Evolutionary conservation across 2,888 invertebrate species (phyloP).

Genomic region (Plemyria rubiginata): DNA sequence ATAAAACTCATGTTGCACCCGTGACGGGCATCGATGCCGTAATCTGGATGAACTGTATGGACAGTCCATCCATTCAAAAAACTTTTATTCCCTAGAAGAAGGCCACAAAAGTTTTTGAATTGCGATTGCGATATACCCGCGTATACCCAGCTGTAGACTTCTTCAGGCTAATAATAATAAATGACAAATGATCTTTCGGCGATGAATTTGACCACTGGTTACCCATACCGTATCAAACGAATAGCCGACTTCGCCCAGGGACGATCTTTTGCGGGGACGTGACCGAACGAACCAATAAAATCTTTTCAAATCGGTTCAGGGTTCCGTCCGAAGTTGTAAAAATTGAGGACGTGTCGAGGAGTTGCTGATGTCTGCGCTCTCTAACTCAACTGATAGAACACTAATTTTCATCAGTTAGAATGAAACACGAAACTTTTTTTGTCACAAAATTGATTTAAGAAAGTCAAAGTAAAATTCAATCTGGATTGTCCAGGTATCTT

Average conservation of each 20-base stretch:
- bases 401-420: slow-evolving; percentile 20
- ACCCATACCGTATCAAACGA: slow-evolving; percentile 66
- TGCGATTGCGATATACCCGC: too few species aligned
- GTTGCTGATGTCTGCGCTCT: slow-evolving; percentile 42
- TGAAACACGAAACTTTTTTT: slow-evolving; percentile 27
- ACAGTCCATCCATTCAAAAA: too few species aligned
- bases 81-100: too few species aligned
- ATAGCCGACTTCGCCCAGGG: slow-evolving; percentile 59
- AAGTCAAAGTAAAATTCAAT: slow-evolving; percentile 5
- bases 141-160: too few species aligned
- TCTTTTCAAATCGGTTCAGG: slow-evolving; percentile 60
- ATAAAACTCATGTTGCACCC: too few species aligned
- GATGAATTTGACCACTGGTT: slow-evolving; percentile 70
- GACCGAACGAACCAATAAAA: slow-evolving; percentile 77
- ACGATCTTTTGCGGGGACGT: slow-evolving; percentile 74
- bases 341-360: slow-evolving; percentile 67
- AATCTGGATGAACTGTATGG: too few species aligned
- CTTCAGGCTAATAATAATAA: slow-evolving; percentile 17
- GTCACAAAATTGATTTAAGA: background rate
- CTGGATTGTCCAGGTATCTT: slow-evolving; percentile 12
- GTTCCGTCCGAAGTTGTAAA: slow-evolving; percentile 62
- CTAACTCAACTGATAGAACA: slow-evolving; percentile 34
- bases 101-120: too few species aligned
- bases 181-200: slow-evolving; percentile 75
- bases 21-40: too few species aligned